A percentile compares a stretch with the other conserved stretches of the same genome.
Evolutionary conservation across 1,140 invertebrate species (phyloP).

Genomic region (Lepidurus packardi): DNA sequence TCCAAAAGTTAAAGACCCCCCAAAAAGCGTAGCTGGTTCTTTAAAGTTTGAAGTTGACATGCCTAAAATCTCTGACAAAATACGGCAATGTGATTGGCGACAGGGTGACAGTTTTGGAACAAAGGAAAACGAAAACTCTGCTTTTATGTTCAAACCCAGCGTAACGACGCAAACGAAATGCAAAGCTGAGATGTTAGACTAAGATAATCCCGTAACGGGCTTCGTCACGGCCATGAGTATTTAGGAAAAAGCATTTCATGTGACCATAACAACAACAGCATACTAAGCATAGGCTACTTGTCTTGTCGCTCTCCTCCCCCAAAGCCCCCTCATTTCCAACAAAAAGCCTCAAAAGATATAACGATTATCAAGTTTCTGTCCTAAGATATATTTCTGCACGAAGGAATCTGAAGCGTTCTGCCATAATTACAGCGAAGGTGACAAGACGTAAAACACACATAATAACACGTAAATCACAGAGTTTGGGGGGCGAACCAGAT

Average conservation of each 20-base stretch:
- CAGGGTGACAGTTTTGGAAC: not conserved
- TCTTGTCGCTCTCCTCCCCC: not conserved
- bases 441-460: too few species aligned
- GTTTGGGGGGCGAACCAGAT: not conserved
- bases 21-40: not conserved
- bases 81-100: not conserved
- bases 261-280: not conserved
- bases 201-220: constrained; percentile 3
- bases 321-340: not conserved
- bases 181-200: not conserved
- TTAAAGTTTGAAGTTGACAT: not conserved
- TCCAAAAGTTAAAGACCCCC: not conserved
- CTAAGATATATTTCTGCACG: not conserved
- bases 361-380: constrained; percentile 6
- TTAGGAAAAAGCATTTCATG: not conserved
- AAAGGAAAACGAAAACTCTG: not conserved
- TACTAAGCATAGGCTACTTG: not conserved
- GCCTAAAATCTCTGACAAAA: not conserved
- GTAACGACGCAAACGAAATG: not conserved
- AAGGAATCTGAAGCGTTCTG: not conserved
- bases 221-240: not conserved
- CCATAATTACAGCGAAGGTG: not conserved
- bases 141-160: not conserved
- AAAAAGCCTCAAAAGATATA: not conserved
- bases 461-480: not conserved